Evolutionary conservation across 2,797 vertebrate species (phyloP).

Genomic region (Enteromius thamalakanensis): DNA sequence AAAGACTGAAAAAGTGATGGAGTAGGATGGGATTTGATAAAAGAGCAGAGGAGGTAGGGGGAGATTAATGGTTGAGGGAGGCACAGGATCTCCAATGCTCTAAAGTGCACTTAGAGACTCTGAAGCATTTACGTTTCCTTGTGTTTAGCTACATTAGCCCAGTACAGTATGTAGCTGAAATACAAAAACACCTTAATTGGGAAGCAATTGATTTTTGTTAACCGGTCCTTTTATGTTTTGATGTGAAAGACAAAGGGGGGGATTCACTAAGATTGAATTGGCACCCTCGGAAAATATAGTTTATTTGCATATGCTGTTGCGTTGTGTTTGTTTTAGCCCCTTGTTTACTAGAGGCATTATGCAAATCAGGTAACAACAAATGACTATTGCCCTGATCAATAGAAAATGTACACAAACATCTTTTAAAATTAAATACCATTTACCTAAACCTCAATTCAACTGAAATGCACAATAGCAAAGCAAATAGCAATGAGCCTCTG

Average conservation of each 20-base stretch:
- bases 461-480: neutral
- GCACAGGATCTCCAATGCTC: constrained; percentile 34
- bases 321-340: neutral
- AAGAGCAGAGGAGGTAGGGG: constrained; percentile 15
- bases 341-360: neutral
- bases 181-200: constrained; percentile 33
- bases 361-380: neutral
- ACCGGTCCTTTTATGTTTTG: constrained; percentile 5
- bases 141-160: constrained; percentile 34
- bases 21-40: constrained; percentile 37
- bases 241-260: constrained; percentile 11
- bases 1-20: constrained; percentile 40
- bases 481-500: neutral
- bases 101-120: constrained; percentile 47
- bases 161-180: constrained; percentile 6
- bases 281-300: neutral
- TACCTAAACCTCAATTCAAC: neutral
- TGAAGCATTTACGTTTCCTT: constrained; percentile 32
- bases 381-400: neutral
- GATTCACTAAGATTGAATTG: neutral
- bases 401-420: constrained; percentile 2
- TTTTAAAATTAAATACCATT: neutral
- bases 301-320: constrained; percentile 14
- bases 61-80: constrained; percentile 27
- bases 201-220: constrained; percentile 25